These are phyloP conservation scores for Drosophila nr. perissopoda DNA, from an alignment of 2,888 invertebrate genomes.

Conservation along the genomic window DNA sequence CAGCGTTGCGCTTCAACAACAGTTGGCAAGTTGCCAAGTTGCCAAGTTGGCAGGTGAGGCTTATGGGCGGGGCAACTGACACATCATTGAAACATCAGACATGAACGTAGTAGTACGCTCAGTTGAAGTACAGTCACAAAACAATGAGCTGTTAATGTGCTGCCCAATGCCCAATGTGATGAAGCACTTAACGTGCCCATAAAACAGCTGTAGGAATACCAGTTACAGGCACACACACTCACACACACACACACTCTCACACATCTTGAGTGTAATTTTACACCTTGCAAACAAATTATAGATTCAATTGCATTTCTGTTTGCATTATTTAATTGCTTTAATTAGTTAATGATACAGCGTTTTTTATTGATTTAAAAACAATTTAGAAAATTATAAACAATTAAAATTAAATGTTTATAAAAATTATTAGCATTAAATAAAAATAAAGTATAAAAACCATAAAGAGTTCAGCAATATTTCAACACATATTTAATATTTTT, in stretches of 20 bases:
- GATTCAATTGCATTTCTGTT: background rate
- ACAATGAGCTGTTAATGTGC: constrained; percentile 50
- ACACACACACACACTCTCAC: background rate
- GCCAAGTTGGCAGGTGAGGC: constrained; percentile 4
- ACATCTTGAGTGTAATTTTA: background rate
- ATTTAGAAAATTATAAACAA: background rate
- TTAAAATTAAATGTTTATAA: background rate
- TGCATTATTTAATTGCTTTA: background rate
- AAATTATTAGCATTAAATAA: background rate
- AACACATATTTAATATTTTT: background rate
- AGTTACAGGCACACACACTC: background rate
- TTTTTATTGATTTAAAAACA: background rate
- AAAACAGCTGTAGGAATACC: constrained; percentile 52
- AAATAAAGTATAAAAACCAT: background rate
- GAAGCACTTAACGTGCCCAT: constrained; percentile 53
- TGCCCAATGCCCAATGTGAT: constrained; percentile 50
- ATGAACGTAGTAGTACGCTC: background rate
- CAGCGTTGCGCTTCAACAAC: constrained; percentile 32
- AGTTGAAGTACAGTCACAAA: constrained; percentile 24
- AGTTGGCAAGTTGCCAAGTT: constrained; percentile 12
- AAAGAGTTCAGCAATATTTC: background rate
- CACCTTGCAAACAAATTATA: constrained; percentile 2
- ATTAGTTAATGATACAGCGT: background rate
- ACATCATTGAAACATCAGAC: constrained; percentile 50
- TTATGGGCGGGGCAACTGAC: constrained; percentile 41